Base-by-base conservation (phyloP, 2,113 vertebrate genomes). In the Phalacrocorax brasilianus region DNA sequence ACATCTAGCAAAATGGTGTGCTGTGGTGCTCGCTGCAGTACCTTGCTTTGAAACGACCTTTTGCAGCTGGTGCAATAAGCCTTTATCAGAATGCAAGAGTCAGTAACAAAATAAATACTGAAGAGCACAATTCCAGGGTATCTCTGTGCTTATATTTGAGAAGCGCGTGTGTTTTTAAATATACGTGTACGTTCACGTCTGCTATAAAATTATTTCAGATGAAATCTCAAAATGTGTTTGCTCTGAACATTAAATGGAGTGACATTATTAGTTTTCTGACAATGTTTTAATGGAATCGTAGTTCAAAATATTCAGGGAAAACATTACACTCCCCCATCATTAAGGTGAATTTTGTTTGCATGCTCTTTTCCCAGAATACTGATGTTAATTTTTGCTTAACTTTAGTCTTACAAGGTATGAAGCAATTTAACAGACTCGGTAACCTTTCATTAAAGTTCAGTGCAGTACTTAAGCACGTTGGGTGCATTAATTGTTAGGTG, bases 381-480 rank as follows among this genome's bases (percentile, higher is more conserved):
- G 96, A 98, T 98, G 97, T 97, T 98, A 97, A 98, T 98, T 98
- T 98, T 97, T 98, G 93, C 97, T 98, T 97, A 97, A 98, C 97
- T 97, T 98, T 97, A 97, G 95, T 97, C 96, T 96, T 97, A 97
- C 89, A 65, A 97, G 97, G 91, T 98, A 95, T 76, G 95, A 98
- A 98, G 97, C 96, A 97, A 97, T 97, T 98, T 98, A 98, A 97
- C 96, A 97, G 94, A 97, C 97, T 97, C 55, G 9, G 97, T 98
- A 98, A 98, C 97, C 98, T 98, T 98, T 98, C 98, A 98, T 98
- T 98, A 98, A 97, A 98, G 98, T 98, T 98, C 97, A 98, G 96
- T 88, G 95, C 95, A 78, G 93, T 98, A 96, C 97, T 98, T 97
- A 98, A 97, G 96, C 95, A 53, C 97, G 97, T 97, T 86, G 96